Base-by-base conservation (phyloP, 2,113 vertebrate genomes). In the Lethenteron reissneri region DNA sequence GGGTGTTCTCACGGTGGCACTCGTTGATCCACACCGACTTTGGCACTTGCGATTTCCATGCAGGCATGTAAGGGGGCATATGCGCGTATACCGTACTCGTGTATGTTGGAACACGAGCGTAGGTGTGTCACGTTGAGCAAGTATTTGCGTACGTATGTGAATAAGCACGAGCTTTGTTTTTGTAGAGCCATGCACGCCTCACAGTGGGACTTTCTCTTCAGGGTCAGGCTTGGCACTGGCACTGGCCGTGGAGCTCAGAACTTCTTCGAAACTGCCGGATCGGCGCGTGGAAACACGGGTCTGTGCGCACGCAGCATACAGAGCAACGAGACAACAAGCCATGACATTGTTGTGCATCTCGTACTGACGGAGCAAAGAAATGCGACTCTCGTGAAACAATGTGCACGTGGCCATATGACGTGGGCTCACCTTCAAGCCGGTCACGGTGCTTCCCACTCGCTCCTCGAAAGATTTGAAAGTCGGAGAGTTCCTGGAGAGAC, bases 401-500 rank as follows among this genome's bases (percentile, higher is more conserved):
- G 75, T 72, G 7, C 1, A 11, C 1, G 71, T 13, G 9, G 14
- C 17, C 14, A 72, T 19, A 73, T 56, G 72, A 64, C 57, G 72
- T 56, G 21, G 8, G 3, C 12, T 80, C 84, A 96, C 94, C 89
- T 95, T 97, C 77, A 99, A 83, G 75, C 77, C 89, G 73, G 88
- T 85, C 73, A 99, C 90, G 70, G 94, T 99, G 60, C 74, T 96
- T 81, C 97, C 94, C 77, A 99, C 86, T 80, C 88, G 92, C 77
- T 97, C 94, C 78, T 99, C 94, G 82, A 99, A 96, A 0, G 92
- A 90, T 78, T 83, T 92, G 81, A 99, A 99, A 77, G 90, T 90
- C 77, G 88, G 83, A 57, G 91, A 95, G 83, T 95, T 99, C 82
- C 94, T 99, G 80, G 73, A 73, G 56, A 78, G 75, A 71, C 9